phyloP scores from a whole-genome alignment of 2,888 invertebrate genomes.

The Hybos culiciformis region DNA sequence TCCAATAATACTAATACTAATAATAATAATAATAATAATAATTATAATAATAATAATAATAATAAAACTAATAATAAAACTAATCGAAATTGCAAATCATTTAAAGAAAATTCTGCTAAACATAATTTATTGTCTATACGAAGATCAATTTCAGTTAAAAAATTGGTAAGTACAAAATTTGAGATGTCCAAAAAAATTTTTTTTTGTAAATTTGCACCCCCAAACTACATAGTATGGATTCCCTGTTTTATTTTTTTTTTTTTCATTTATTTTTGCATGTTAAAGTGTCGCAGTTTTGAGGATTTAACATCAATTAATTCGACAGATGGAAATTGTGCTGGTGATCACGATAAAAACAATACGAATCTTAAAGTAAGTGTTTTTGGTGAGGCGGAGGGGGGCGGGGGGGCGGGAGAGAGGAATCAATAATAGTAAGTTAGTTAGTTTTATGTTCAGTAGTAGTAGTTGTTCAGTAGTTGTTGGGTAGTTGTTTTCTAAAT shows the following conservation, averaged over 20 bases:
- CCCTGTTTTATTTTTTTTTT: constrained; percentile 3
- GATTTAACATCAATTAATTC: constrained; percentile 17
- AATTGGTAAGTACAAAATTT: constrained; percentile 16
- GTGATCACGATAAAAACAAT: not conserved
- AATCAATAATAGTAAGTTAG: no score
- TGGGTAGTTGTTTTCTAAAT: no score
- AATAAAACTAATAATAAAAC: no score
- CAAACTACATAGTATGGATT: not conserved
- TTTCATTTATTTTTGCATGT: not conserved
- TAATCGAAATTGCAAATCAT: constrained; percentile 9
- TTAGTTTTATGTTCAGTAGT: no score
- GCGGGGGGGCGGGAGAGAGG: no score
- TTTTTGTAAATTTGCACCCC: not conserved
- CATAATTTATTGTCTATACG: constrained; percentile 9
- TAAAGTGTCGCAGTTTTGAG: constrained; percentile 19
- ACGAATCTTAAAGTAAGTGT: constrained; percentile 15
- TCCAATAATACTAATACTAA: no score
- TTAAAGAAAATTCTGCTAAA: constrained; percentile 10
- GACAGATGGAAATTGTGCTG: constrained; percentile 2
- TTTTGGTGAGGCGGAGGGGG: no score
- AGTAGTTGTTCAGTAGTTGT: not conserved
- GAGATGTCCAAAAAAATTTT: not conserved
- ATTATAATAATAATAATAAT: no score
- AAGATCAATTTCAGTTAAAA: constrained; percentile 16
- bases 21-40: no score